Conservation (phyloP, 2,113 vertebrate species). For the Psephotus haematonotus region DNA sequence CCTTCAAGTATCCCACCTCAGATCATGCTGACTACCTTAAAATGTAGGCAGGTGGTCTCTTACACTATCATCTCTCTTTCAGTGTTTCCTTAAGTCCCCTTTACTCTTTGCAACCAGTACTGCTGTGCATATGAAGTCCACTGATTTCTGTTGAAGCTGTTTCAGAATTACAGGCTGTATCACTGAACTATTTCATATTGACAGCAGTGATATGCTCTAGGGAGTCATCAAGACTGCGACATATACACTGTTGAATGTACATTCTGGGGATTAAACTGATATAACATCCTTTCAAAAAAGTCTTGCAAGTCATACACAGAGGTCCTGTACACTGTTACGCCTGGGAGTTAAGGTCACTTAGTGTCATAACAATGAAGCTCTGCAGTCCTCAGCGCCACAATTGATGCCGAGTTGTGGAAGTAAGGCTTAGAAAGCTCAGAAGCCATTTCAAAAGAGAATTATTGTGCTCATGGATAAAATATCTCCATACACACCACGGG, state of each 20-base stretch:
- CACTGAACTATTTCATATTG: not conserved
- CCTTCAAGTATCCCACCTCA: not conserved
- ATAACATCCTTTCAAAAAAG: not conserved
- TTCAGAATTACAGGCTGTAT: not conserved
- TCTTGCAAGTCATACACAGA: not conserved
- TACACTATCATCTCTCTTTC: not conserved
- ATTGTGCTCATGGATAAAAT: not conserved
- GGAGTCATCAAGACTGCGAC: not conserved
- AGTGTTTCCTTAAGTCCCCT: not conserved
- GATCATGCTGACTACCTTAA: not conserved
- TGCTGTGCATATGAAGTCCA: not conserved
- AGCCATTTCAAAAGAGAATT: not conserved
- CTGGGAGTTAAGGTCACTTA: not conserved
- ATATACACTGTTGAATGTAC: not conserved
- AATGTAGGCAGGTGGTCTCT: not conserved
- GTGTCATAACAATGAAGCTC: not conserved
- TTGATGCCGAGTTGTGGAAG: not conserved
- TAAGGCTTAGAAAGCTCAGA: not conserved
- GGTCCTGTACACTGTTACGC: not conserved
- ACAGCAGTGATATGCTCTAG: not conserved
- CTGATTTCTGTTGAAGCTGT: not conserved
- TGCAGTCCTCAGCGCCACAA: not conserved
- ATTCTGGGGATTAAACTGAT: not conserved
- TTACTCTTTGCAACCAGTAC: not conserved
- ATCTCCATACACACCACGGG: rapidly evolving